These are phyloP conservation scores for Alentia gelatinosa DNA, from an alignment of 2,888 invertebrate species.

Conservation along the genomic window DNA sequence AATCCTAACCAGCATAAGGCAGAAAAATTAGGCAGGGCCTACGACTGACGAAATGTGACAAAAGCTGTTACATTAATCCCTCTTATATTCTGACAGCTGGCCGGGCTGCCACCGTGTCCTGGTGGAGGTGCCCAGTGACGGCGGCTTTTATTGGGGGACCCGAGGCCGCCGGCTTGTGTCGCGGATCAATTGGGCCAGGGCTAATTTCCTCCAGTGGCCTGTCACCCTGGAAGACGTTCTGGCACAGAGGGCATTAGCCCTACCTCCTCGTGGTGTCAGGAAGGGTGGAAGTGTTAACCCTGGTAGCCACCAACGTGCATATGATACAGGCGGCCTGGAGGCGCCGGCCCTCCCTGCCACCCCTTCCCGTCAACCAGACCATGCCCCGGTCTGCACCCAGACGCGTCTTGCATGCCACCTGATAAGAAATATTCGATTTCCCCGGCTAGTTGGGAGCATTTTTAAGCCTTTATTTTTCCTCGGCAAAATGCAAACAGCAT, in stretches of 20 bases:
- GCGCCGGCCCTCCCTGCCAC: background rate
- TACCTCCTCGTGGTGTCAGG: background rate
- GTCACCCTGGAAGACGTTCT: constrained; percentile 37
- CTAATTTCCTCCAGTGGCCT: constrained; percentile 36
- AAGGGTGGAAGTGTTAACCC: background rate
- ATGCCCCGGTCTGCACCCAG: background rate
- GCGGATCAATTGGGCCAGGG: constrained; percentile 14
- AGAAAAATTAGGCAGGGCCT: background rate
- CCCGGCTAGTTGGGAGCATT: background rate
- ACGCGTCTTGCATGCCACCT: constrained; percentile 13
- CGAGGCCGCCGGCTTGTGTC: background rate
- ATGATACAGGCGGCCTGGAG: background rate
- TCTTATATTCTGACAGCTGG: background rate
- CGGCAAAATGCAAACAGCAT: constrained; percentile 48
- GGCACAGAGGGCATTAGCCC: constrained; percentile 30
- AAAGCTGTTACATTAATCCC: constrained; percentile 22
- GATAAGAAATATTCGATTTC: constrained; percentile 31
- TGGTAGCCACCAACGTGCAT: background rate
- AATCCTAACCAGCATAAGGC: background rate
- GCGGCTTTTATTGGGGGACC: background rate
- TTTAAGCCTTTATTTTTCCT: constrained; percentile 45
- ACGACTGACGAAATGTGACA: background rate
- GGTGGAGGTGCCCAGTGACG: background rate
- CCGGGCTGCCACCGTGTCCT: background rate
- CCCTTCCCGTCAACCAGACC: background rate